Conservation (phyloP, 2,888 invertebrate species). For the Hedya salicella region DNA sequence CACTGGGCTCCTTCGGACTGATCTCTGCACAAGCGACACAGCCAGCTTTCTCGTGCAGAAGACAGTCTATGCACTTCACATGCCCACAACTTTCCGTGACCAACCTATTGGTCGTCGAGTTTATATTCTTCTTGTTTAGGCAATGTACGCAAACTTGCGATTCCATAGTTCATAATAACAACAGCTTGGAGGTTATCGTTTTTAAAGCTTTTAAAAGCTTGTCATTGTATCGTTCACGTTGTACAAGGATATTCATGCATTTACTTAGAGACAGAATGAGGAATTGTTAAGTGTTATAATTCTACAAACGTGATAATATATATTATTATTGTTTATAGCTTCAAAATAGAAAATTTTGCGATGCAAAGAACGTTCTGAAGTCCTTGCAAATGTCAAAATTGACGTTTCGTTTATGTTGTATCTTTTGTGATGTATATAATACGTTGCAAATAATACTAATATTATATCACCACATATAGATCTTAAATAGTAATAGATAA, state of each 20-base stretch:
- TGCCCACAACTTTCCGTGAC: conserved; percentile 91
- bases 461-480: no score
- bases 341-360: conserved; percentile 13
- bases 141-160: conserved; percentile 86
- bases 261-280: no score
- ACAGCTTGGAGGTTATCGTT: conserved; percentile 50
- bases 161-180: conserved; percentile 67
- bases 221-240: conserved; percentile 18
- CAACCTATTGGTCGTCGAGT: conserved; percentile 85
- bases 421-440: no score
- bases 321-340: background rate
- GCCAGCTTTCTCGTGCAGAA: conserved; percentile 87
- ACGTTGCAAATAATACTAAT: no score
- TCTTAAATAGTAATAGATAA: no score
- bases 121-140: conserved; percentile 80
- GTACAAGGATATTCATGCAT: background rate
- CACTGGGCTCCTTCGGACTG: conserved; percentile 48
- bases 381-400: conserved; percentile 16
- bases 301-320: background rate
- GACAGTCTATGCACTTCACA: conserved; percentile 89
- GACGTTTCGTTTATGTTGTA: no score
- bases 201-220: conserved; percentile 44
- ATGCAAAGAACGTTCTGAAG: conserved; percentile 32
- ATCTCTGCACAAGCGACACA: conserved; percentile 82
- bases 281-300: background rate